These are phyloP conservation scores for Henricia sp. DNA, from an alignment of 53 echinoderm and acorn worm species.

Conservation along the genomic window DNA sequence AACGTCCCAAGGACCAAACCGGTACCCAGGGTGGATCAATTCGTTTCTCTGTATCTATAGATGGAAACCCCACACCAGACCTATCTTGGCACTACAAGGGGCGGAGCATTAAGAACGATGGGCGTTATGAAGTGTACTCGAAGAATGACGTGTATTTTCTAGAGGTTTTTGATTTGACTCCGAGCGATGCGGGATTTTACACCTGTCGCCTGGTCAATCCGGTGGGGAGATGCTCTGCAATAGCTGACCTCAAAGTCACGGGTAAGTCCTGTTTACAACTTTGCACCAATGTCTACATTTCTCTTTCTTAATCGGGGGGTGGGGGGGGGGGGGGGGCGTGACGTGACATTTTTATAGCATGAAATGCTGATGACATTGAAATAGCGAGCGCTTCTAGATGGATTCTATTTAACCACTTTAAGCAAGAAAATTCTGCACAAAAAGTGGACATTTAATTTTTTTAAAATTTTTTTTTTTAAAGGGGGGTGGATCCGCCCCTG, in stretches of 20 bases:
- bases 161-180: slow-evolving; percentile 81
- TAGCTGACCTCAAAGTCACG: slow-evolving; percentile 77
- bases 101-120: slow-evolving; percentile 72
- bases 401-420: neutral
- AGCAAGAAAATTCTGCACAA: neutral
- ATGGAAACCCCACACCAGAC: slow-evolving; percentile 81
- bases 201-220: slow-evolving; percentile 88
- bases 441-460: neutral
- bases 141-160: slow-evolving; percentile 77
- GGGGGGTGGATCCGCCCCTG: too few species aligned
- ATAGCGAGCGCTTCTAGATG: too few species aligned
- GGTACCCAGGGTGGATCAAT: slow-evolving; percentile 71
- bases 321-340: too few species aligned
- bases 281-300: too few species aligned
- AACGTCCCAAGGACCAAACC: slow-evolving; percentile 71
- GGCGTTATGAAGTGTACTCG: slow-evolving; percentile 77
- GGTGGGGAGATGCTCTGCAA: slow-evolving; percentile 76
- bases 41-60: slow-evolving; percentile 71
- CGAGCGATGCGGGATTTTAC: slow-evolving; percentile 84
- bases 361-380: too few species aligned
- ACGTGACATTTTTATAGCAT: too few species aligned
- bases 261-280: slow-evolving; percentile 71
- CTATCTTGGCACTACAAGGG: slow-evolving; percentile 93
- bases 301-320: too few species aligned
- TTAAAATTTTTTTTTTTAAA: too few species aligned